phyloP scores from a whole-genome alignment of 2,797 vertebrate species.

The Coilia nasus region DNA sequence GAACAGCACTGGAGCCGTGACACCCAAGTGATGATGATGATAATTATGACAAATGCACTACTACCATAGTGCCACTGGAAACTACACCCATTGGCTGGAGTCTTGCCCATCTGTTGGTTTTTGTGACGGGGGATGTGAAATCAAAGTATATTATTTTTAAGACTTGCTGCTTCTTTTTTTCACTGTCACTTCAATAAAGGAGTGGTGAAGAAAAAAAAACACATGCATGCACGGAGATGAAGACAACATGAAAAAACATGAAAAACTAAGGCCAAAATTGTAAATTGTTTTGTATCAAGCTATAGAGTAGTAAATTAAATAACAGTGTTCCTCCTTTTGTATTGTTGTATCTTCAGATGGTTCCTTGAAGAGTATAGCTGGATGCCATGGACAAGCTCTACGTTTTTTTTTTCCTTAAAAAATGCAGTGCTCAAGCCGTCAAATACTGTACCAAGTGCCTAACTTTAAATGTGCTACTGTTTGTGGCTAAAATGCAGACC shows the following conservation, averaged over 20 bases:
- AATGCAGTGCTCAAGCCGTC: constrained; percentile 75
- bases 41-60: constrained; percentile 6
- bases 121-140: not conserved
- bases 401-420: constrained; percentile 60
- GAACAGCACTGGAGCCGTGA: not conserved
- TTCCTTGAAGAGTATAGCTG: constrained; percentile 63
- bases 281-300: constrained; percentile 65
- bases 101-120: not conserved
- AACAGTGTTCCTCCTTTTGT: constrained; percentile 73
- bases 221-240: not conserved
- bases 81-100: not conserved
- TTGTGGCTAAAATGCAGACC: constrained; percentile 66
- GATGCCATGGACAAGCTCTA: constrained; percentile 66
- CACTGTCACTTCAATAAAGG: constrained; percentile 20
- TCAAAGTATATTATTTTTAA: constrained; percentile 35
- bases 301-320: constrained; percentile 63
- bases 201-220: constrained; percentile 45
- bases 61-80: not conserved
- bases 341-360: constrained; percentile 70
- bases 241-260: constrained; percentile 44
- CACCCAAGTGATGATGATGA: not conserved
- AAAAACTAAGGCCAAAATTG: constrained; percentile 40
- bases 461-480: constrained; percentile 76
- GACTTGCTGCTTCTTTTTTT: constrained; percentile 36
- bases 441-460: constrained; percentile 90